Percentiles rank a stretch among this genome's conserved stretches.
Conservation (phyloP, 2,113 vertebrate species). For the Setophaga coronata region DNA sequence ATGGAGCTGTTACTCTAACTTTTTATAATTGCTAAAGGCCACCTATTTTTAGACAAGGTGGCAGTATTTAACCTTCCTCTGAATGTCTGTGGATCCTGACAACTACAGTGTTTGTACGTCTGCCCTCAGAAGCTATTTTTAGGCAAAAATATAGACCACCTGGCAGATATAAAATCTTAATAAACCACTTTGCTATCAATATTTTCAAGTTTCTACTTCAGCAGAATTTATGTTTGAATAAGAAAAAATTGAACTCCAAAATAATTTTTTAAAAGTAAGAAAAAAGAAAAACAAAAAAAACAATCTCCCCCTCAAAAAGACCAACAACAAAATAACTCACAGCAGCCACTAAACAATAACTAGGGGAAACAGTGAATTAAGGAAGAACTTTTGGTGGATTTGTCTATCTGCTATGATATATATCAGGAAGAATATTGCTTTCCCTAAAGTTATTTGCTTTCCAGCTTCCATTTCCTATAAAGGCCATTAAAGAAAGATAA, state of each 20-base stretch:
- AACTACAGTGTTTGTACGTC: not conserved
- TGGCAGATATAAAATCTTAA: not conserved
- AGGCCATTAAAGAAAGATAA: slow-evolving; percentile 60
- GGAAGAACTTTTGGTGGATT: not conserved
- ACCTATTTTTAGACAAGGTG: not conserved
- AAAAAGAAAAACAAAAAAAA: not conserved
- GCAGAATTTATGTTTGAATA: not conserved
- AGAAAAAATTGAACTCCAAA: not conserved
- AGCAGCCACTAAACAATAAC: not conserved
- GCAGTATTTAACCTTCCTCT: not conserved
- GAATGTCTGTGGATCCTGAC: not conserved
- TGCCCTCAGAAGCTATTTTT: not conserved
- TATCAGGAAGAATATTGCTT: slow-evolving; percentile 6
- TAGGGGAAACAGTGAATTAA: not conserved
- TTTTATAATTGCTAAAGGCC: not conserved
- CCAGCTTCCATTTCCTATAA: slow-evolving; percentile 47
- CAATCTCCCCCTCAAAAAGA: not conserved
- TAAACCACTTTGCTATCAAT: not conserved
- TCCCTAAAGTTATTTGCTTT: slow-evolving; percentile 21
- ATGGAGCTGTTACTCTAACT: not conserved
- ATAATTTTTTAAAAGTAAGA: not conserved
- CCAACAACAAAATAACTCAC: not conserved
- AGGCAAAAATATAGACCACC: not conserved
- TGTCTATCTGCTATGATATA: not conserved
- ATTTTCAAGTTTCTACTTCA: not conserved